Conservation (phyloP, 1,140 invertebrate species). For the Akabosia matsudoensis region DNA sequence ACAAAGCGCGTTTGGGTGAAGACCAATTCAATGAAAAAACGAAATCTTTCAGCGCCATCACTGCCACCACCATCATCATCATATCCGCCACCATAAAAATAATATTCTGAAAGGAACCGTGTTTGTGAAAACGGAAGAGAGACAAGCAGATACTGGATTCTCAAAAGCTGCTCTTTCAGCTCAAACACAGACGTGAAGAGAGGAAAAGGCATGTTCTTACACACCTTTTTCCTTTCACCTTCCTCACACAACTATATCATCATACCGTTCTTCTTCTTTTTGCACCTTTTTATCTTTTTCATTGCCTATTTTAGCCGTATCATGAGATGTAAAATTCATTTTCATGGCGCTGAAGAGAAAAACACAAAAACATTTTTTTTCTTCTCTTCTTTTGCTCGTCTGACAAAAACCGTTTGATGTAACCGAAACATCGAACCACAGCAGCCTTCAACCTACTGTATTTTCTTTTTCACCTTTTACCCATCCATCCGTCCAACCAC, state of each 20-base stretch:
- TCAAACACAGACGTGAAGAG: background rate
- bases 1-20: background rate
- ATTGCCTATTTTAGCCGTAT: background rate
- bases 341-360: background rate
- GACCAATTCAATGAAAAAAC: background rate
- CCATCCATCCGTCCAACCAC: slow-evolving; percentile 19
- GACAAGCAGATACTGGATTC: background rate
- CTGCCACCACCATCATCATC: background rate
- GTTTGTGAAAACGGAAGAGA: background rate
- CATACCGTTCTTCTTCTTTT: slow-evolving; percentile 15
- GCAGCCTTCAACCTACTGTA: too few relatives aligned
- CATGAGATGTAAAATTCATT: background rate
- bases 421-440: slow-evolving; percentile 9
- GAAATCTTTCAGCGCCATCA: background rate
- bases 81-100: background rate
- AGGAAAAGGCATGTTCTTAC: background rate
- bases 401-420: slow-evolving; percentile 11
- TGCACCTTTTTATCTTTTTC: slow-evolving; percentile 15
- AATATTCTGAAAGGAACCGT: background rate
- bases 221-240: background rate
- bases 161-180: background rate
- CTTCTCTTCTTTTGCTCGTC: background rate
- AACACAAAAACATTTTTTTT: background rate
- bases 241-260: background rate
- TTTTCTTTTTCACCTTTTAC: too few relatives aligned